phyloP scores from a whole-genome alignment of 23 tunicate species.

The Clavelina lepadiformis region DNA sequence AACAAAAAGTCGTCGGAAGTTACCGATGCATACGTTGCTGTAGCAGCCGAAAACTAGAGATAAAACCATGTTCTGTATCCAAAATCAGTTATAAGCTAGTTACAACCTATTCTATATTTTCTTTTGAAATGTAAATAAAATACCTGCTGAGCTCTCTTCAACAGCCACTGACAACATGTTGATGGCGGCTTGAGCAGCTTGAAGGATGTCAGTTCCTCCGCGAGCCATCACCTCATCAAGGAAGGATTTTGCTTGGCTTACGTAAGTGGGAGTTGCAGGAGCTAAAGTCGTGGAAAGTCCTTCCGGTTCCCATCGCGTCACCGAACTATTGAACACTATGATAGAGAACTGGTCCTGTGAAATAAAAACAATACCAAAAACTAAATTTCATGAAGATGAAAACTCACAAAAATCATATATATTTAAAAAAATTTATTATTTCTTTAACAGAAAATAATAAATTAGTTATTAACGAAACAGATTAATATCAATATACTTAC shows the following conservation, averaged over 20 bases:
- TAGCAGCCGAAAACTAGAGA: no score
- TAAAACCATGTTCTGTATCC: no score
- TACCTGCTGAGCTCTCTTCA: not conserved
- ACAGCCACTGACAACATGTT: slow-evolving; percentile 12
- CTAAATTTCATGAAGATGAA: no score
- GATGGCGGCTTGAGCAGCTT: slow-evolving; percentile 25
- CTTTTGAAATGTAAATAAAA: no score
- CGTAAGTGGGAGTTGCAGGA: slow-evolving; percentile 22
- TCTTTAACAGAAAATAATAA: not conserved
- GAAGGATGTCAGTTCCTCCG: slow-evolving; percentile 32
- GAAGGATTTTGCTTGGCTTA: slow-evolving; percentile 17
- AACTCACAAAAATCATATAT: not conserved
- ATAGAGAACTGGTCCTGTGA: slow-evolving; percentile 49
- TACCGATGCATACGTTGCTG: no score
- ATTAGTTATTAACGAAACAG: not conserved
- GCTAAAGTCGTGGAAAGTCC: slow-evolving; percentile 6
- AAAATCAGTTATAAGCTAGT: no score
- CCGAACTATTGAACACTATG: slow-evolving; percentile 28
- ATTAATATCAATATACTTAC: slow-evolving; percentile 6
- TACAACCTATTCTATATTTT: no score
- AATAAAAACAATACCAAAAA: no score
- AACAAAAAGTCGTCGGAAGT: no score
- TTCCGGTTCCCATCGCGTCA: slow-evolving; percentile 18
- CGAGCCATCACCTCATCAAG: slow-evolving; percentile 12
- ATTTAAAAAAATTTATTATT: not conserved